Evolutionary conservation across 2,888 invertebrate species (phyloP), one percentile per base, ranked within the genome.

Genomic region (Sarcophaga variegata): DNA sequence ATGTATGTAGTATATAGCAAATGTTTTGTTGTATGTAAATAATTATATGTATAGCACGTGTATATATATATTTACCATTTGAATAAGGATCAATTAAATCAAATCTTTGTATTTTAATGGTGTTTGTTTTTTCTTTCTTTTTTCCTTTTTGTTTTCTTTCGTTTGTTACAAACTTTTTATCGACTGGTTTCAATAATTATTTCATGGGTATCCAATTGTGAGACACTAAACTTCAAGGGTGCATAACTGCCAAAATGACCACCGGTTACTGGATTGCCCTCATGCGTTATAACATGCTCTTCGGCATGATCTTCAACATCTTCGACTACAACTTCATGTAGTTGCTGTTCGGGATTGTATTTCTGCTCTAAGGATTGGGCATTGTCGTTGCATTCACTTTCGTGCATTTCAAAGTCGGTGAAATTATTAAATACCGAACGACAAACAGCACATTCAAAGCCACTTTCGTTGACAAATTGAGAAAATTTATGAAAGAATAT

Each of bases 121-220:
- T 14, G 64, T 66, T 54, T 54, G 12, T 66, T 64, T 47, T 62
- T 63, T 37, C 2, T 1, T 37, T 10, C 0, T 37, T 37, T 10
- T 37, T 37, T 37, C 8, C 5, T 27, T 37, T 37, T 37, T 37
- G 1, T 37, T 37, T 37, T 37, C 37, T 8, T 37, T 37, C 37
- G 37, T 37, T 37, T 27, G 14, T 63, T 47, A 49, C 62, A 4
- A 60, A 69, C 76, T 62, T 69, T 87, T 89, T 91, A 92, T 89
- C 92, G 92, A 82, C 91, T 92, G 88, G 92, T 92, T 89, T 92
- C 92, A 90, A 92, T 92, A 20, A 92, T 91, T 86, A 92, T 92
- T 88, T 92, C 92, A 84, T 92, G 92, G 77, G 92, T 91, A 88
- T 92, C 92, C 82, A 89, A 89, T 88, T 92, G 92, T 67, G 92